Evolutionary conservation across 2,797 vertebrate species (phyloP), one percentile per base, ranked within the genome.

Genomic region (Paratrypauchen microcephalus): DNA sequence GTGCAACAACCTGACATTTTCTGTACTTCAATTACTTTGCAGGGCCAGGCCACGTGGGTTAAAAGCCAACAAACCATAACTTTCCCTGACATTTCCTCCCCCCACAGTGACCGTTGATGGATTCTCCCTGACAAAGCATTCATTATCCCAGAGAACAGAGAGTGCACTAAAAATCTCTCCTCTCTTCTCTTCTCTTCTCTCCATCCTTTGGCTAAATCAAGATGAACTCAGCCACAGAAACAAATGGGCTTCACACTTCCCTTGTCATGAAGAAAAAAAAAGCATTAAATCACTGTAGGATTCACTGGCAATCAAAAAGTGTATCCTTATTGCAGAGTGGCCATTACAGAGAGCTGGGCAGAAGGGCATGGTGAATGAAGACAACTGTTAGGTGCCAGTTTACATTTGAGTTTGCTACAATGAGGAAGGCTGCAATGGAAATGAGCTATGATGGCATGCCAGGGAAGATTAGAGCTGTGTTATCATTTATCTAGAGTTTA

Each of bases 1-100:
- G 92, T 92, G 90, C 91, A 95, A 91, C 93, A 95, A 93, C 92
- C 91, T 92, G 91, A 93, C 92, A 93, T 94, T 94, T 95, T 94
- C 91, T 95, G 93, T 94, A 94, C 93, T 95, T 96, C 93, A 94
- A 94, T 95, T 95, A 96, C 95, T 95, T 95, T 94, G 93, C 91
- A 77, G 92, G 91, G 93, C 92, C 90, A 91, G 92, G 93, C 94
- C 94, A 96, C 83, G 91, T 94, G 94, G 94, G 94, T 94, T 95
- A 95, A 95, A 95, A 96, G 92, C 94, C 94, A 96, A 95, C 92
- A 95, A 94, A 94, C 92, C 92, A 93, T 95, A 95, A 95, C 93
- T 95, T 96, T 93, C 90, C 92, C 90, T 96, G 95, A 95, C 92
- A 93, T 94, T 94, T 94, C 92, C 89, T 95, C 93, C 93, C 93